Conservation (phyloP, 1,140 invertebrate species). For the Caenorhabditis briggsae region DNA sequence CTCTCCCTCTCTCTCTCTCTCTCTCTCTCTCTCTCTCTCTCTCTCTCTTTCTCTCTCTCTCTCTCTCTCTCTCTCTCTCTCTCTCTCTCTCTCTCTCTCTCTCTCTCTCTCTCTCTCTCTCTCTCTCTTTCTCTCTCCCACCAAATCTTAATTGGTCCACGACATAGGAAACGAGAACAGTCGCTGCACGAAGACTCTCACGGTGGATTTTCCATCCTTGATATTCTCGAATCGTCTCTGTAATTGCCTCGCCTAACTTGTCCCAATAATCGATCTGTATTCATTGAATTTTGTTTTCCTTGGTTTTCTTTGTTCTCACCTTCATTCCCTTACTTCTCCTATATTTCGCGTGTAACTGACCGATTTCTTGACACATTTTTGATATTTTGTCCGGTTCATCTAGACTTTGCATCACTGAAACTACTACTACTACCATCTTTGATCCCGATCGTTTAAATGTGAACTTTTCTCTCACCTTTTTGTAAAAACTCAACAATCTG, state of each 20-base stretch:
- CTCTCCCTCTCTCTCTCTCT: no score
- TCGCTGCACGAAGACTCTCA: constrained; percentile 64
- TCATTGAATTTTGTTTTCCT: no score
- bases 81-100: neutral
- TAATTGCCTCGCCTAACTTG: constrained; percentile 66
- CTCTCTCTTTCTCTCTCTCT: neutral
- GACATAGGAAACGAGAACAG: constrained; percentile 64
- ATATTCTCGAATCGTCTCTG: constrained; percentile 66
- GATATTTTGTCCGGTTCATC: constrained; percentile 58
- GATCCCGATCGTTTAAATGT: neutral
- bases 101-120: neutral
- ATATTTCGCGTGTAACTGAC: constrained; percentile 51
- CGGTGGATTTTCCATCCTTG: constrained; percentile 65
- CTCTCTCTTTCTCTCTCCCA: neutral
- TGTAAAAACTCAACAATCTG: constrained; percentile 49
- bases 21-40: neutral
- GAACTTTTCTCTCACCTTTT: constrained; percentile 23
- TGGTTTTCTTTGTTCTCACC: neutral
- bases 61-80: neutral
- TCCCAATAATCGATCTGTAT: constrained; percentile 64
- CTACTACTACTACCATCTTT: neutral
- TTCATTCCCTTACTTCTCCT: constrained; percentile 48
- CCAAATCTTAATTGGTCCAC: constrained; percentile 65
- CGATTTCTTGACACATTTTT: constrained; percentile 57
- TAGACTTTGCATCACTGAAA: constrained; percentile 55